Evolutionary conservation across 2,113 vertebrate species (phyloP), one percentile per base, ranked within the genome.

Genomic region (Notothenia rossii): DNA sequence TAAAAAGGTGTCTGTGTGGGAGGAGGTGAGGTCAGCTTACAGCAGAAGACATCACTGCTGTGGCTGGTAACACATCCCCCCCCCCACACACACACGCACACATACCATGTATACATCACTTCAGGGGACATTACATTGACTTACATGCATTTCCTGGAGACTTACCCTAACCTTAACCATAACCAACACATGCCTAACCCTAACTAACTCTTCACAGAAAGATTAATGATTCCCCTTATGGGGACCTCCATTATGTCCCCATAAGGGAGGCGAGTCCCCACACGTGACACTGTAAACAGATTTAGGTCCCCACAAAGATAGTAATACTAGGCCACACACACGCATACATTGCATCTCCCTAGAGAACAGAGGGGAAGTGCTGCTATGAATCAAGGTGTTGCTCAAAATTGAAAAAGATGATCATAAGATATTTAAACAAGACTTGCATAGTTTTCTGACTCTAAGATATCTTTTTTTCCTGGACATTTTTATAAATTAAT

Each of bases 11-110:
- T 60, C 62, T 59, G 64, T 70, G 54, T 58, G 61, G 72, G 40
- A 68, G 76, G 36, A 33, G 76, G 68, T 85, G 74, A 89, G 75
- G 65, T 89, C 76, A 86, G 73, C 83, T 54, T 59, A 69, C 54
- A 82, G 75, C 64, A 82, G 43, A 54, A 25, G 25, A 25, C 25
- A 25, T 68, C 22, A 56, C 53, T 61, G 36, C 20, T 51, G 25
- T 43, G 51, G 46, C 63, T 58, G 53, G 15, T 53, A 62, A 1
- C 49, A 8, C 18, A 2, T 3, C 10, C 29, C 3, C 3, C 29
- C 29, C 29, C 25, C 3, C 29, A 25, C 25, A 25, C 25, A 2
- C 29, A 3, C 25, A 43, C 70, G 49, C 76, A 50, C 60, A n/a
- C 40, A 60, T 36, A 54, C 18, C 25, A 3, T 29, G 25, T 29